Evolutionary conservation across 1,140 invertebrate genomes (phyloP).

Genomic region (Caenorhabditis latens): DNA sequence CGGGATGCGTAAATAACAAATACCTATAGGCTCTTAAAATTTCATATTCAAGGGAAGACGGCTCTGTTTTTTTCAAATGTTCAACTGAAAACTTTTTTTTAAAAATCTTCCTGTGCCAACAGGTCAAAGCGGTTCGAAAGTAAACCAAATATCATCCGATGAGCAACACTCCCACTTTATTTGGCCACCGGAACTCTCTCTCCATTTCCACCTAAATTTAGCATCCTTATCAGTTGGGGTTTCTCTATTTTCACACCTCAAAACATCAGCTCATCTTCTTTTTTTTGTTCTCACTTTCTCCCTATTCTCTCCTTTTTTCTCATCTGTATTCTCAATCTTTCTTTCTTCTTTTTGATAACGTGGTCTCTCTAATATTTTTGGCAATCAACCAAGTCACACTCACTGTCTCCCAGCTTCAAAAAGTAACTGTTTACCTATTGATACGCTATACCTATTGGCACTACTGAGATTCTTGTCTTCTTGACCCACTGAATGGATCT

Average conservation of each 20-base stretch:
- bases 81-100: too few relatives aligned
- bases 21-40: too few relatives aligned
- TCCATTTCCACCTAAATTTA: background rate
- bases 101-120: too few relatives aligned
- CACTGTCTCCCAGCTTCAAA: background rate
- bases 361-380: conserved; percentile 5
- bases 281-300: background rate
- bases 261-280: background rate
- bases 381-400: background rate
- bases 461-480: background rate
- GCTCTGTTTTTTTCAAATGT: too few relatives aligned
- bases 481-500: background rate
- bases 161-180: too few relatives aligned
- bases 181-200: too few relatives aligned
- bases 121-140: too few relatives aligned
- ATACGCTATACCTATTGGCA: background rate
- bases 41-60: too few relatives aligned
- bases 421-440: conserved; percentile 26
- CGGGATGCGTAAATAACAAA: too few relatives aligned
- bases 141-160: too few relatives aligned
- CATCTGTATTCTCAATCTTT: background rate
- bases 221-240: conserved; percentile 8
- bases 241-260: conserved; percentile 12
- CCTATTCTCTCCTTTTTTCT: background rate
- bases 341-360: background rate